Evolutionary conservation across 1,140 invertebrate genomes (phyloP).

Genomic region (Pseudomyrmex pallidus): DNA sequence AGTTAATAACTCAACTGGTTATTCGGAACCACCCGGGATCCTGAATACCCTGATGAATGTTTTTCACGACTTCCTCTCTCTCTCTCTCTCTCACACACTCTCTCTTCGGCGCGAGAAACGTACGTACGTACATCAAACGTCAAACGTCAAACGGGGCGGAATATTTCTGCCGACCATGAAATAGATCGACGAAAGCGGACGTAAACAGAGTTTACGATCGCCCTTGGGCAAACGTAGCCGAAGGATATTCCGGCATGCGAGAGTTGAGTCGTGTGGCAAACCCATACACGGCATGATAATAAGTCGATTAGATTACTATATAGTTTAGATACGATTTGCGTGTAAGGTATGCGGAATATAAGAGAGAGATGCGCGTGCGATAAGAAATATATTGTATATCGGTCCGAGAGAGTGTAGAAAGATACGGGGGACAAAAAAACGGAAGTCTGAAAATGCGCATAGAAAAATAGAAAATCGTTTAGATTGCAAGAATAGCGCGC

Average conservation of each 20-base stretch:
- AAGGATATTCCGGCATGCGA: constrained; percentile 6
- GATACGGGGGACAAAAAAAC: too few relatives aligned
- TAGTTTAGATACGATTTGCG: background rate
- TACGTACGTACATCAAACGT: background rate
- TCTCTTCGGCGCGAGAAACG: too few relatives aligned
- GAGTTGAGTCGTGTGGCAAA: constrained; percentile 3
- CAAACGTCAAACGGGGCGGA: constrained; percentile 16
- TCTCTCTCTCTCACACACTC: too few relatives aligned
- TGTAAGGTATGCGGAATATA: background rate
- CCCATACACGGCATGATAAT: background rate
- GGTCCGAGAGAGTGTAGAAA: background rate
- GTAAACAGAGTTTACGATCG: constrained; percentile 20
- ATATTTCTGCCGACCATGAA: background rate
- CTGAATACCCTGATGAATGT: background rate
- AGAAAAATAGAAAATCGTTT: constrained; percentile 73
- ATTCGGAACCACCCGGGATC: background rate
- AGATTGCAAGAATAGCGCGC: constrained; percentile 47
- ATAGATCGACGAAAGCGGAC: background rate
- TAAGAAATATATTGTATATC: too few relatives aligned
- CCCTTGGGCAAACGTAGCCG: background rate
- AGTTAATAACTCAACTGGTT: background rate
- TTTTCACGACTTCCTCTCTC: background rate
- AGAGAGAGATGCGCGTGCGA: background rate
- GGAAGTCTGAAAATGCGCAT: constrained; percentile 39
- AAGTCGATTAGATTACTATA: constrained; percentile 23